Percentiles rank a stretch among this genome's conserved stretches.
These are phyloP conservation scores for Coracopsis vasa DNA, from an alignment of 2,113 vertebrate genomes.

Conservation along the genomic window DNA sequence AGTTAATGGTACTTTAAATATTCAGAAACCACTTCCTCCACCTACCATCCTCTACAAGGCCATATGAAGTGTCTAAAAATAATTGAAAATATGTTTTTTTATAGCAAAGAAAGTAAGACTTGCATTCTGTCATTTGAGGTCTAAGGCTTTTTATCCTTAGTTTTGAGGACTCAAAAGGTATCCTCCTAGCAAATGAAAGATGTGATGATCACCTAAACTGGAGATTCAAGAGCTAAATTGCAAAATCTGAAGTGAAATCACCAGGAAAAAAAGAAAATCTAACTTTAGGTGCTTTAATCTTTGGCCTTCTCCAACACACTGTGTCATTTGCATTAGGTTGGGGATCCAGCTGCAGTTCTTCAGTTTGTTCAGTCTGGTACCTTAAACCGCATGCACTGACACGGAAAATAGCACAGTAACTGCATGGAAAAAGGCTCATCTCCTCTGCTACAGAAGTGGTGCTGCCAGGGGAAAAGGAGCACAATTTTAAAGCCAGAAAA, in stretches of 20 bases:
- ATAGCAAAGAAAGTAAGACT: not conserved
- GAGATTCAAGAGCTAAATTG: not conserved
- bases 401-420: not conserved
- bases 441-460: not conserved
- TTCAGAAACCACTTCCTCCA: not conserved
- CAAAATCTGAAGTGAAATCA: not conserved
- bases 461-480: not conserved
- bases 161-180: not conserved
- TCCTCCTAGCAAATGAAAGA: not conserved
- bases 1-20: not conserved
- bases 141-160: not conserved
- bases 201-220: not conserved
- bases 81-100: not conserved
- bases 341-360: fast-evolving
- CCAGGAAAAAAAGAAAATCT: not conserved
- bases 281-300: not conserved
- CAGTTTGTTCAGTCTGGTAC: not conserved
- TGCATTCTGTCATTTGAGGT: not conserved
- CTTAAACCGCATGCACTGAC: not conserved
- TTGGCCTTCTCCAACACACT: not conserved
- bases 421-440: not conserved
- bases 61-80: not conserved
- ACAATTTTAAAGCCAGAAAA: not conserved
- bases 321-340: not conserved
- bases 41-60: not conserved